Evolutionary conservation across 2,113 vertebrate species (phyloP).

Genomic region (Nyctereutes procyonoides): DNA sequence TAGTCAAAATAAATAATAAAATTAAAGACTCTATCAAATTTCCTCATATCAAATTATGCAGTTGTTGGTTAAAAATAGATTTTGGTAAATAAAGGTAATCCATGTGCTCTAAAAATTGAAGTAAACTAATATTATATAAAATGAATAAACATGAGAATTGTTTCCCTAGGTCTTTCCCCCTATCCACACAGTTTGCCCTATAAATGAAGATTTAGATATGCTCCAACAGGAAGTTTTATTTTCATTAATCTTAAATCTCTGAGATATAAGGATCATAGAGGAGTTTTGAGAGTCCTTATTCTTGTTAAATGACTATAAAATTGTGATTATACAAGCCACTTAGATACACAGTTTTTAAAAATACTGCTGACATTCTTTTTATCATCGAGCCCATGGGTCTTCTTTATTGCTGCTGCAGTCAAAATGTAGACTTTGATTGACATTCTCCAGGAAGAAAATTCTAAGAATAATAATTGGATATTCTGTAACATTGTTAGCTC

Average conservation of each 20-base stretch:
- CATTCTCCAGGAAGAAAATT: conserved; percentile 47
- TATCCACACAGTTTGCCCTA: neutral
- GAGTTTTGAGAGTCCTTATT: neutral
- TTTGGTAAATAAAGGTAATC: neutral
- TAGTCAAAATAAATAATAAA: neutral
- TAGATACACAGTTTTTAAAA: neutral
- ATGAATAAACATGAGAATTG: neutral
- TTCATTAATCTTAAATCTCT: neutral
- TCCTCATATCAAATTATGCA: neutral
- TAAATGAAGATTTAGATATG: neutral
- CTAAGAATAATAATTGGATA: conserved; percentile 60
- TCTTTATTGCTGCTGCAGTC: neutral
- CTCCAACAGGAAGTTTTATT: neutral
- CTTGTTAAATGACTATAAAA: conserved; percentile 7
- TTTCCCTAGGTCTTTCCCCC: neutral
- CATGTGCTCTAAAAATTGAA: neutral
- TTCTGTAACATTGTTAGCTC: conserved; percentile 26
- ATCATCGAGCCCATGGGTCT: neutral
- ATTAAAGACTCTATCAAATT: neutral
- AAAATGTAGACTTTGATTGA: conserved; percentile 48
- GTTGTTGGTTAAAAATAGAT: neutral
- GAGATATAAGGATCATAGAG: neutral
- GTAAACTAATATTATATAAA: neutral
- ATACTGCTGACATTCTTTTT: neutral
- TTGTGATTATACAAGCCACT: neutral